A percentile compares a stretch with the other conserved stretches of the same genome.
phyloP scores from a whole-genome alignment of 2,113 vertebrate species.

The Calypte anna region DNA sequence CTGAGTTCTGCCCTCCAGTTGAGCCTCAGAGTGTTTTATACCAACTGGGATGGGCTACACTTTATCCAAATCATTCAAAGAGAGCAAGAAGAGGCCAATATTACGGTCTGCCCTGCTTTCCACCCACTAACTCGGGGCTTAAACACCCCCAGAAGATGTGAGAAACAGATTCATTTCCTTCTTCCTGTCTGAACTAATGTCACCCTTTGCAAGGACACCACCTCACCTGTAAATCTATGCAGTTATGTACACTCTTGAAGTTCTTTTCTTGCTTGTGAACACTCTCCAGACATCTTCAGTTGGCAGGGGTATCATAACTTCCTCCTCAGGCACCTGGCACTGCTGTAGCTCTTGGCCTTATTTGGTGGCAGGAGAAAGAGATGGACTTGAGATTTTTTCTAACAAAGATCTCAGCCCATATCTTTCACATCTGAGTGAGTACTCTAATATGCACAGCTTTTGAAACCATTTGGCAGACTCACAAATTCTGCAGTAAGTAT shows the following conservation, averaged over 20 bases:
- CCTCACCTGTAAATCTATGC: not conserved
- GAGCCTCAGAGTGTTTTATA: not conserved
- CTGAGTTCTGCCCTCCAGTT: not conserved
- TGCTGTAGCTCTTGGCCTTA: not conserved
- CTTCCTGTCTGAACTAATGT: not conserved
- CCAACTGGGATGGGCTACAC: not conserved
- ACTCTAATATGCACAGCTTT: not conserved
- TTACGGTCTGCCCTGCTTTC: not conserved
- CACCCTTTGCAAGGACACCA: not conserved
- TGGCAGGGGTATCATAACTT: not conserved
- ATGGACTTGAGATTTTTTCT: not conserved
- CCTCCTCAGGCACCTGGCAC: not conserved
- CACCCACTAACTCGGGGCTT: not conserved
- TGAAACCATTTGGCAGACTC: not conserved
- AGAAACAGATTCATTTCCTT: not conserved
- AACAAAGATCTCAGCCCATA: fast-evolving
- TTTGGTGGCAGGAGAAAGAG: not conserved
- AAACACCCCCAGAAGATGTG: not conserved
- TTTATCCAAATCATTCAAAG: not conserved
- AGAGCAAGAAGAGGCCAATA: not conserved
- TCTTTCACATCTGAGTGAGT: not conserved
- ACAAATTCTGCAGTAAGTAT: not conserved
- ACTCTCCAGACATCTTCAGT: not conserved
- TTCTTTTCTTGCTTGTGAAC: not conserved
- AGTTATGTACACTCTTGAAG: not conserved